These are phyloP conservation scores for Tokudaia tokunoshimensis DNA, from an alignment of 2,797 vertebrate genomes.

Conservation along the genomic window DNA sequence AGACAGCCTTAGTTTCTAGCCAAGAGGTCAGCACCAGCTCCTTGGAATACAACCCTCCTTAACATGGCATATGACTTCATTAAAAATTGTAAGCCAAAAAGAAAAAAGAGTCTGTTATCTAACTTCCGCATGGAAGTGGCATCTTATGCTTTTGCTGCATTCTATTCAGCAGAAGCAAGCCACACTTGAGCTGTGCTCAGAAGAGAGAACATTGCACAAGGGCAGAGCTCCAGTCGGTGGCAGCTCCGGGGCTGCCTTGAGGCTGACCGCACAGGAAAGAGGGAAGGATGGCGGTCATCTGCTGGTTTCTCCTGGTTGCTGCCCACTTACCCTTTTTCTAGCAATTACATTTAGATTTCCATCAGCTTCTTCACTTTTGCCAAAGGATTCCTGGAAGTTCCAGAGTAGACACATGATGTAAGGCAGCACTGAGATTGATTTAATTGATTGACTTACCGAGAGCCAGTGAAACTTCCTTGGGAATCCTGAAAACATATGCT, in stretches of 20 bases:
- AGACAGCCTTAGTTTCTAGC: not conserved
- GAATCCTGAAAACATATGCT: not conserved
- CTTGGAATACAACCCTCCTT: not conserved
- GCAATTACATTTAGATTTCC: constrained; percentile 33
- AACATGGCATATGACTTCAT: not conserved
- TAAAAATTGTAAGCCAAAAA: not conserved
- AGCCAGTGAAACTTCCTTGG: constrained; percentile 16
- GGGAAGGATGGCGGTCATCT: not conserved
- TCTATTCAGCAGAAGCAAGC: constrained; percentile 20
- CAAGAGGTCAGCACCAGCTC: not conserved
- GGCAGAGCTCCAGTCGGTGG: not conserved
- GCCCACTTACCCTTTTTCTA: not conserved
- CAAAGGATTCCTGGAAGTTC: constrained; percentile 33
- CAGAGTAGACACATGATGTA: not conserved
- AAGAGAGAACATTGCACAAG: not conserved
- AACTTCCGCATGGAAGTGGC: not conserved
- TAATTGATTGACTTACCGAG: not conserved
- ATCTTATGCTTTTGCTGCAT: not conserved
- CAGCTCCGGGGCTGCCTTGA: not conserved
- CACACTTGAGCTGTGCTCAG: not conserved
- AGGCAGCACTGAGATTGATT: not conserved
- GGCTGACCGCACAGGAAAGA: not conserved
- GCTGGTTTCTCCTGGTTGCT: not conserved
- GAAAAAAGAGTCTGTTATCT: not conserved
- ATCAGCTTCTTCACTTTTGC: not conserved